Percentiles rank a stretch among this genome's conserved stretches.
Evolutionary conservation across 1,140 invertebrate species (phyloP).

Genomic region (Caerostris darwini): DNA sequence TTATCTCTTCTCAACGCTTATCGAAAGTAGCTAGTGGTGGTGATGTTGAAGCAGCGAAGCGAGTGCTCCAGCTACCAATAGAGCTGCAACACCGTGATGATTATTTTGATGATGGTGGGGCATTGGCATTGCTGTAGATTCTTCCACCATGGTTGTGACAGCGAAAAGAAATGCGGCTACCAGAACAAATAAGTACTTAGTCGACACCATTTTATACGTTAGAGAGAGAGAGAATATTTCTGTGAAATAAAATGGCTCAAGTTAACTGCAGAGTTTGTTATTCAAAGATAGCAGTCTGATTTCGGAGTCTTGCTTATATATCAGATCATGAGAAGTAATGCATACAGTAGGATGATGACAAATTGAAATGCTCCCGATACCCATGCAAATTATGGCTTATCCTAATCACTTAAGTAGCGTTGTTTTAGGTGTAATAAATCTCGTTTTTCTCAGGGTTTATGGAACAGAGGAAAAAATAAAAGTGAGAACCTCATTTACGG

Average conservation of each 20-base stretch:
- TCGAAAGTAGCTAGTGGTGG: neutral
- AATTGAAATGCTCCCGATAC: neutral
- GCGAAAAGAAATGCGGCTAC: constrained; percentile 26
- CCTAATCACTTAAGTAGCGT: neutral
- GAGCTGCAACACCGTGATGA: constrained; percentile 49
- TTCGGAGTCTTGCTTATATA: neutral
- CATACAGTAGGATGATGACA: neutral
- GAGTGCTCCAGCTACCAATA: constrained; percentile 63
- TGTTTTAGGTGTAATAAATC: neutral
- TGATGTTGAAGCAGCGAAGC: constrained; percentile 49
- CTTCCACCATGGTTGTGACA: neutral
- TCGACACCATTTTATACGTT: constrained; percentile 25
- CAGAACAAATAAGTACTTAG: constrained; percentile 48
- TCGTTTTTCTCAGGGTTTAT: neutral
- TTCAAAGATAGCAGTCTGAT: neutral
- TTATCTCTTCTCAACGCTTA: neutral
- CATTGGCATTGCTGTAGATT: constrained; percentile 36
- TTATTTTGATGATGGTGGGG: constrained; percentile 59
- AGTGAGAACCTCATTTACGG: neutral
- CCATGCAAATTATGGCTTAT: neutral
- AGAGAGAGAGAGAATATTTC: neutral
- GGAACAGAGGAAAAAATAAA: neutral
- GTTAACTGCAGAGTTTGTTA: neutral
- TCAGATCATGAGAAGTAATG: neutral
- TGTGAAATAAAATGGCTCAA: neutral